Evolutionary conservation across 2,113 vertebrate species (phyloP).

Genomic region (Dryoscopus gambensis): DNA sequence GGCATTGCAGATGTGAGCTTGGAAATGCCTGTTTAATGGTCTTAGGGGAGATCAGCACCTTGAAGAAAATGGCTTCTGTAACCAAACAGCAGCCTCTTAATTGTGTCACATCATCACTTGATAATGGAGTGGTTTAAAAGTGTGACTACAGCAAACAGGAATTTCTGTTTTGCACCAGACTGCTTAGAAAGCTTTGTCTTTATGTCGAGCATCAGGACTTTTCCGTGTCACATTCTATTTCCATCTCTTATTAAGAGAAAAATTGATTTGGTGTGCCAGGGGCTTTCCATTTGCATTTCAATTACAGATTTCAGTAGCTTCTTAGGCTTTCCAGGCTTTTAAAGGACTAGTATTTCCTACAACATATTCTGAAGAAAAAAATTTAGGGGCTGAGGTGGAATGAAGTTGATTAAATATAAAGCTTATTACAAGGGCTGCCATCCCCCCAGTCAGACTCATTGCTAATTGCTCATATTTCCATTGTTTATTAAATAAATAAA

Average conservation of each 20-base stretch:
- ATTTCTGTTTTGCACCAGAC: neutral
- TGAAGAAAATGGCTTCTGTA: neutral
- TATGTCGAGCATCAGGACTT: neutral
- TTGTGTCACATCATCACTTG: neutral
- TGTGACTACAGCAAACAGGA: neutral
- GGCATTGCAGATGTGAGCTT: neutral
- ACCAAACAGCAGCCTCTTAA: neutral
- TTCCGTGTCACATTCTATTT: neutral
- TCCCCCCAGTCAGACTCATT: neutral
- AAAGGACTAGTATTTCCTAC: neutral
- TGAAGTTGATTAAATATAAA: constrained; percentile 16
- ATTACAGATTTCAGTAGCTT: neutral
- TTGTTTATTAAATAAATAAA: neutral
- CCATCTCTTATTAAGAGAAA: neutral
- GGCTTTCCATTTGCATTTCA: constrained; percentile 46
- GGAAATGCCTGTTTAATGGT: neutral
- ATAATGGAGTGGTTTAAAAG: neutral
- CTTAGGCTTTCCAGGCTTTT: neutral
- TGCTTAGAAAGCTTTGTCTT: neutral
- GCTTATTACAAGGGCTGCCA: neutral
- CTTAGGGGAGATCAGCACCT: neutral
- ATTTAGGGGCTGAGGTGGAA: neutral
- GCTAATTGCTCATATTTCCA: neutral
- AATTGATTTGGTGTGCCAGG: constrained; percentile 29
- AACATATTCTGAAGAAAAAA: neutral